phyloP scores from a whole-genome alignment of 2,797 vertebrate genomes.

The Notolabrus celidotus region DNA sequence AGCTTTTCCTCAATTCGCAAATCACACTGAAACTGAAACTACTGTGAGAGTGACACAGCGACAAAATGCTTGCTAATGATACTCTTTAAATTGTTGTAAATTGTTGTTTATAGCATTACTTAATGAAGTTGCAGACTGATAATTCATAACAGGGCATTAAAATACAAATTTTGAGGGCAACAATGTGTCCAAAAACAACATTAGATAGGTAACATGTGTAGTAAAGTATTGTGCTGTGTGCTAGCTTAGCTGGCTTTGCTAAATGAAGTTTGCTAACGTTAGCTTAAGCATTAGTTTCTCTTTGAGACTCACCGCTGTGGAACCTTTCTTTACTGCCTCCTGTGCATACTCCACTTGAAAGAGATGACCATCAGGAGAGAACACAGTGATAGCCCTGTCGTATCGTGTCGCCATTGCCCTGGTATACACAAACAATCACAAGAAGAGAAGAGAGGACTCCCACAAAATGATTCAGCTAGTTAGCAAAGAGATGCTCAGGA shows the following conservation, averaged over 20 bases:
- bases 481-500: constrained; percentile 50
- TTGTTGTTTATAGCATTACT: too few species aligned
- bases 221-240: constrained; percentile 17
- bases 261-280: constrained; percentile 53
- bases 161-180: neutral
- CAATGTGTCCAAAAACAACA: neutral
- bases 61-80: constrained; percentile 61
- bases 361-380: constrained; percentile 91
- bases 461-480: constrained; percentile 79
- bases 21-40: constrained; percentile 67
- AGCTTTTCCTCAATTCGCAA: too few species aligned
- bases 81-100: neutral
- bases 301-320: constrained; percentile 87
- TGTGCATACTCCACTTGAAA: constrained; percentile 95
- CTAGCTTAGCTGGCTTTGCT: constrained; percentile 56
- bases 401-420: constrained; percentile 88
- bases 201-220: neutral
- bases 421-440: constrained; percentile 37
- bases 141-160: neutral
- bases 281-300: constrained; percentile 54
- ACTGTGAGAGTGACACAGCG: constrained; percentile 78
- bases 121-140: fast-evolving
- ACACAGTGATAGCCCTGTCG: constrained; percentile 92
- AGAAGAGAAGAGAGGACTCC: constrained; percentile 23
- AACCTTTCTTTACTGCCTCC: constrained; percentile 93